Evolutionary conservation across 92 coral and sea anemone species (phyloP), one percentile per base, ranked within the genome.

Genomic region (Umimayanthus chanpuru): DNA sequence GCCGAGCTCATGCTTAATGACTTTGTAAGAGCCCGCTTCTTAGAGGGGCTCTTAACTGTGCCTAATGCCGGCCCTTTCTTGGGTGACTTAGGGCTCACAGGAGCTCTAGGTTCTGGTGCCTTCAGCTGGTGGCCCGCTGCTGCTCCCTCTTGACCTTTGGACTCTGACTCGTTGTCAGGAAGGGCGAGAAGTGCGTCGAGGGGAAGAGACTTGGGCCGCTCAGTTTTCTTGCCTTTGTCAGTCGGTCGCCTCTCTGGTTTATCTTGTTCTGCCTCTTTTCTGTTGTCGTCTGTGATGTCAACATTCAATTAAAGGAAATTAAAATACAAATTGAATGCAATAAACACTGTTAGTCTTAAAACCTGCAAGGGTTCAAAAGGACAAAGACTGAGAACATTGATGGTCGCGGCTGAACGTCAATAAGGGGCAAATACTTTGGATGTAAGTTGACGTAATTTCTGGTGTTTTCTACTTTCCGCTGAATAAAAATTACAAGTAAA

Each of bases 1-100:
- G 95, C 95, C 40, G 98, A 90, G 76, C 93, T 94, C 66, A 88
- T 75, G 73, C 98, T 94, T 26, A 91, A 75, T 4, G 98, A 88
- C 85, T 93, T 93, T 72, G 85, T 91, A 40, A 94, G 89, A 56
- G 86, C 86, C 1, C 83, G 76, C 78, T 91, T 94, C 67, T 85
- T 85, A 23, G 94, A 90, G 14, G 82, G 53, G 29, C 86, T 64
- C 29, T 76, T 73, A 40, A 73, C 72, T 39, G 30, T 20, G 49
- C 53, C 44, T 73, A 38, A 14, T 1, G 26, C 12, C 16, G 14
- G 32, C n/a, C 78, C 87, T 88, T 50, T 88, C 66, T 25, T 61
- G 55, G 68, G 41, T 73, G 74, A 78, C 81, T 88, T 77, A 28
- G 64, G 38, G 53, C 80, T 81, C 20, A 47, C 72, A 4, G 86